phyloP scores from a whole-genome alignment of 2,888 invertebrate genomes.

The Synanthedon tipuliformis region DNA sequence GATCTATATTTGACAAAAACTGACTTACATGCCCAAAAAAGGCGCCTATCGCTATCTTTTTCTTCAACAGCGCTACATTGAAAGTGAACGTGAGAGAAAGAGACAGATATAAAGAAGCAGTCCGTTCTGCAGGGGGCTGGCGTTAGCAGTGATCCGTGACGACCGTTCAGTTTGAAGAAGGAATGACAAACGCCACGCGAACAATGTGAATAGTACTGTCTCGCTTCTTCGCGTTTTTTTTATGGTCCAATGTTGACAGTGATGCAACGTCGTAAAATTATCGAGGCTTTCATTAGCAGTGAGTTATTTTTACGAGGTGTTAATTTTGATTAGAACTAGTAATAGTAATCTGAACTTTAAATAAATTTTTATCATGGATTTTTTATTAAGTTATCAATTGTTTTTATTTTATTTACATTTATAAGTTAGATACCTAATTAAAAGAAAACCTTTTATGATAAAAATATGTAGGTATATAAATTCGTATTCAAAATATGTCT shows the following conservation, averaged over 20 bases:
- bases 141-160: constrained; percentile 55
- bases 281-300: constrained; percentile 30
- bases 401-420: background rate
- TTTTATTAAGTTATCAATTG: background rate
- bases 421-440: background rate
- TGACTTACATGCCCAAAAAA: constrained; percentile 40
- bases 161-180: constrained; percentile 55
- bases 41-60: constrained; percentile 22
- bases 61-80: constrained; percentile 13
- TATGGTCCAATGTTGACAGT: constrained; percentile 32
- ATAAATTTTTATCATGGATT: background rate
- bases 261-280: constrained; percentile 39
- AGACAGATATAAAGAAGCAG: constrained; percentile 28
- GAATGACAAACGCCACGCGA: constrained; percentile 36
- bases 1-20: constrained; percentile 64
- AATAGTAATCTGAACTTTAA: background rate
- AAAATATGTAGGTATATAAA: background rate
- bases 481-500: too few species aligned
- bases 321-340: constrained; percentile 3
- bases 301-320: constrained; percentile 18
- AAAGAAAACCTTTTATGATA: background rate
- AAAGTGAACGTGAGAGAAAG: constrained; percentile 21
- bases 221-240: constrained; percentile 42
- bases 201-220: constrained; percentile 27
- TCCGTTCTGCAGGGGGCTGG: constrained; percentile 47